These are phyloP conservation scores for Limenitis camilla DNA, from an alignment of 2,888 invertebrate genomes.

Conservation along the genomic window DNA sequence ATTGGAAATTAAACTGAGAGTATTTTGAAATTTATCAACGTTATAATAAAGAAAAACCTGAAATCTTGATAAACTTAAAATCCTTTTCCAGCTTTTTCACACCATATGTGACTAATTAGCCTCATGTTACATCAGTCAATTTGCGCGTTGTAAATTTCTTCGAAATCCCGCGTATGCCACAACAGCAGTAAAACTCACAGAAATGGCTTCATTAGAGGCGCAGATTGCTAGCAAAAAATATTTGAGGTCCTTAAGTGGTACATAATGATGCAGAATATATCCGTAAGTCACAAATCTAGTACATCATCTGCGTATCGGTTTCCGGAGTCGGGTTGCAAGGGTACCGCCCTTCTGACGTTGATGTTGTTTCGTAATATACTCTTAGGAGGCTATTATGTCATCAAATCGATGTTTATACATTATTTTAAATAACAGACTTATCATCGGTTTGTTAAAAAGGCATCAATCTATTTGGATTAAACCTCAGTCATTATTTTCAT, in stretches of 20 bases:
- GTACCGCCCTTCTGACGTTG: slow-evolving; percentile 27
- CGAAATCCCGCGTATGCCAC: slow-evolving; percentile 65
- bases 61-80: slow-evolving; percentile 11
- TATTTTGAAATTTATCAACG: too few relatives aligned
- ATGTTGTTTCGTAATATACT: slow-evolving; percentile 13
- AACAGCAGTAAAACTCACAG: slow-evolving; percentile 71
- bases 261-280: slow-evolving; percentile 64
- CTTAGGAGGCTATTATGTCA: too few relatives aligned
- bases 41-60: too few relatives aligned
- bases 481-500: too few relatives aligned
- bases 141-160: slow-evolving; percentile 67
- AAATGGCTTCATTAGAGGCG: slow-evolving; percentile 71
- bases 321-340: slow-evolving; percentile 40
- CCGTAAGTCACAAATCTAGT: slow-evolving; percentile 59
- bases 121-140: slow-evolving; percentile 58
- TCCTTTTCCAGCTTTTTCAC: slow-evolving; percentile 14
- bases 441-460: too few relatives aligned
- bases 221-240: slow-evolving; percentile 62
- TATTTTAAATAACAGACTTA: too few relatives aligned
- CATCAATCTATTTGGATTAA: too few relatives aligned
- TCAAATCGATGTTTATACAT: not conserved
- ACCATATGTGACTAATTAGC: slow-evolving; percentile 30
- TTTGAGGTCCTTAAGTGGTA: slow-evolving; percentile 62
- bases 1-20: too few relatives aligned
- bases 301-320: slow-evolving; percentile 51